These are phyloP conservation scores for Drosophila arizonae DNA, from an alignment of 1,140 invertebrate species.

Conservation along the genomic window DNA sequence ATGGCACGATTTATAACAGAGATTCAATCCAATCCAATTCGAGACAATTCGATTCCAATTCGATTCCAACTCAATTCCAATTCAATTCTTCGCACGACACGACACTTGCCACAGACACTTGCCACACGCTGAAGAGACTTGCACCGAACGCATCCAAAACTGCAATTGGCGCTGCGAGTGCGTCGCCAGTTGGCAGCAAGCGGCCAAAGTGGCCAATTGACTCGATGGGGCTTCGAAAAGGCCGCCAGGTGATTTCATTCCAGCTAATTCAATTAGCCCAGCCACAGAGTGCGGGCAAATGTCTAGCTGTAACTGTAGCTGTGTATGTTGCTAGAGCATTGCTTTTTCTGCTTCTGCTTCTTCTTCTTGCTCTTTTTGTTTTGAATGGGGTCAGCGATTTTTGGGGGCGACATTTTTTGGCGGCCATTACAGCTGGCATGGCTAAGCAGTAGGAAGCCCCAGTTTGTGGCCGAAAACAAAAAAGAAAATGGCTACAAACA, in stretches of 20 bases:
- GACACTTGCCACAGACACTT: slow-evolving; percentile 12
- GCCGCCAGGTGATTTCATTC: slow-evolving; percentile 44
- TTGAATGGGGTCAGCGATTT: slow-evolving; percentile 71
- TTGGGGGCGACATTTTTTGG: slow-evolving; percentile 61
- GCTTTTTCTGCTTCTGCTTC: slow-evolving; percentile 32
- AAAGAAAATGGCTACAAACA: too few relatives aligned
- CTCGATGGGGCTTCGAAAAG: slow-evolving; percentile 59
- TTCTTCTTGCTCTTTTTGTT: slow-evolving; percentile 37
- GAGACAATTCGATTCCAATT: not conserved
- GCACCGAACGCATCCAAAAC: slow-evolving; percentile 75
- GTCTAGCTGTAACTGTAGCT: too few relatives aligned
- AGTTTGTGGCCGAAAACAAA: not conserved
- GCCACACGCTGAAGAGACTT: slow-evolving; percentile 44
- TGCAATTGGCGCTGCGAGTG: slow-evolving; percentile 64
- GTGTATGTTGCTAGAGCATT: not conserved
- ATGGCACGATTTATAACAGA: slow-evolving; percentile 2
- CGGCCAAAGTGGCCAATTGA: slow-evolving; percentile 28
- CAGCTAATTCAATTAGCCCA: slow-evolving; percentile 70
- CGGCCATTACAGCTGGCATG: slow-evolving; percentile 7
- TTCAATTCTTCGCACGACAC: not conserved
- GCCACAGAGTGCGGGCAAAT: not conserved
- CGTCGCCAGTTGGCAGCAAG: slow-evolving; percentile 28
- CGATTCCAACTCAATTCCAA: not conserved
- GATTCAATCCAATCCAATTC: not conserved
- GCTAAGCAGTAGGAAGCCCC: slow-evolving; percentile 46